phyloP scores from a whole-genome alignment of 2,797 vertebrate genomes.

The Mormyrops boulengeri region DNA sequence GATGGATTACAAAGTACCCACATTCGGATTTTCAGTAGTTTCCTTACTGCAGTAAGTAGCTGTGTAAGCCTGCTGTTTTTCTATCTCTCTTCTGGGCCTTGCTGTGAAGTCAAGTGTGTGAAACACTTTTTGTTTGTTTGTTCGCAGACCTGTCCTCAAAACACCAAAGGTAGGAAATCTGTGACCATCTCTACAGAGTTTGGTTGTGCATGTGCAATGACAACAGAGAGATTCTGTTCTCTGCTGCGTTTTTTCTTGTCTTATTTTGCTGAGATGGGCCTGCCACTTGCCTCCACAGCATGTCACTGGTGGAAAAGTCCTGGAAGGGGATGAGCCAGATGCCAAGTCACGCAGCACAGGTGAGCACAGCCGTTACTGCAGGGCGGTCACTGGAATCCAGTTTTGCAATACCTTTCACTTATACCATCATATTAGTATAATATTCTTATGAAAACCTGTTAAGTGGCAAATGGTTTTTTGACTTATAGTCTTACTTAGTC shows the following conservation, averaged over 20 bases:
- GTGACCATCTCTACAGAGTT: neutral
- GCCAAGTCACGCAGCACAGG: constrained; percentile 44
- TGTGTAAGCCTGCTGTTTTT: neutral
- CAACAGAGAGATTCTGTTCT: neutral
- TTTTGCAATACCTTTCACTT: neutral
- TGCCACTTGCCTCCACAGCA: constrained; percentile 56
- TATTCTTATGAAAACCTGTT: neutral
- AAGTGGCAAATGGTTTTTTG: neutral
- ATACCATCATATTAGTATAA: neutral
- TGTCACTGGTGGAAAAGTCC: constrained; percentile 39
- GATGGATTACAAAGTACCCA: neutral
- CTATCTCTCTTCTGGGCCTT: neutral
- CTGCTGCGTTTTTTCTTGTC: neutral
- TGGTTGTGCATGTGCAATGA: neutral
- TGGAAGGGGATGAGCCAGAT: constrained; percentile 38
- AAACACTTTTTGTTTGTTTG: neutral
- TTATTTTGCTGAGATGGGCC: neutral
- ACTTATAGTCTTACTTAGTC: neutral
- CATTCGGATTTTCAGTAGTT: neutral
- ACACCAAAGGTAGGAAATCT: constrained; percentile 66
- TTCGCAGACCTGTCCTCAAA: constrained; percentile 64
- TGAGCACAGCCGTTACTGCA: constrained; percentile 27
- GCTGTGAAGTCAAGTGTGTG: neutral
- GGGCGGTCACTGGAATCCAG: neutral
- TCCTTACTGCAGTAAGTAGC: neutral